Base-by-base conservation (phyloP, 2,888 invertebrate species). In the Caenorhabditis sulstoni region DNA sequence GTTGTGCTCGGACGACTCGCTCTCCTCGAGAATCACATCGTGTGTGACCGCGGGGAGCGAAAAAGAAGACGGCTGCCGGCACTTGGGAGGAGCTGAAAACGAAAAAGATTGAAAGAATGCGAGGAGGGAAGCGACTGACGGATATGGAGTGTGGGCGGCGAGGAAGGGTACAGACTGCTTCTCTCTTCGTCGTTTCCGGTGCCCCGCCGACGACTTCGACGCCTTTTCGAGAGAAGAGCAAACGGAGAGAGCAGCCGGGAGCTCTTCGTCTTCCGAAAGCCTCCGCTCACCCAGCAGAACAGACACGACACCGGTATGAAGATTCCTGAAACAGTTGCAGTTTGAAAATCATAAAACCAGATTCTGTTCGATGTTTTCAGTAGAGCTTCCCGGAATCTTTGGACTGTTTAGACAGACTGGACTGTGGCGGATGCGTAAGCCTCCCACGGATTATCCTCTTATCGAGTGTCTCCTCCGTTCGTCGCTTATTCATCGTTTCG, bases 101-200 rank as follows among this genome's bases (percentile, higher is more conserved):
- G 29, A 5, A 29, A 7, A 29, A 29, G n/a, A n/a, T n/a, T n/a
- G n/a, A n/a, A n/a, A n/a, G n/a, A n/a, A n/a, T n/a, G n/a, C n/a
- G n/a, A n/a, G 29, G 29, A 29, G 29, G 9, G 52, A 29, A 23
- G 18, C 20, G 52, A 61, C 74, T 52, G 53, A 74, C 74, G 74
- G 18, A 74, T 65, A 53, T 74, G 74, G 59, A 74, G 74, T 47
- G 74, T 66, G 22, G 68, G 76, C n/a, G 68, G 76, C 8, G 76
- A 77, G 1, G 76, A 77, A 8, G 76, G 76, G 52, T 77, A 77
- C 41, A 77, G 65, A 62, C 76, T 70, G 20, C 70, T 77, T 39
- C 64, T 41, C 47, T 77, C 76, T 18, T 77, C 76, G 22, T 77
- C 76, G 50, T 68, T 77, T 22, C 68, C 76, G n/a, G 50, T 65